Evolutionary conservation across 2,888 invertebrate genomes (phyloP).

Genomic region (Heliothis peltigera): DNA sequence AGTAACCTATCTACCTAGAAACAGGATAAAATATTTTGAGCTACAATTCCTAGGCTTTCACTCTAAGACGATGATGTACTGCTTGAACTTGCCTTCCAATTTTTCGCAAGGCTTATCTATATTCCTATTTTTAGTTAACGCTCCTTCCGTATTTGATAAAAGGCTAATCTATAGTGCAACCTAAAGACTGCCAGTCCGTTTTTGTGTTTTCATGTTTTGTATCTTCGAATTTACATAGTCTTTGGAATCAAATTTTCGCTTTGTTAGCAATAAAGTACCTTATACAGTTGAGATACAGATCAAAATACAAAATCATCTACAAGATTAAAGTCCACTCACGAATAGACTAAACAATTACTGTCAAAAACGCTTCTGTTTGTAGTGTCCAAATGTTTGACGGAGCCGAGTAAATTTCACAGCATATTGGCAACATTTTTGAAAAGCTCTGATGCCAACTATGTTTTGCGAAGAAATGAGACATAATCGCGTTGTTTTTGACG

Average conservation of each 20-base stretch:
- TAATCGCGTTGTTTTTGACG: conserved; percentile 11
- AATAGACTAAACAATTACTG: conserved; percentile 8
- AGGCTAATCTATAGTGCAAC: too few species aligned
- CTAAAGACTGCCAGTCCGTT: background rate
- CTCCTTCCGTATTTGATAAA: too few species aligned
- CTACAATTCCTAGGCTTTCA: too few species aligned
- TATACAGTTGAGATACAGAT: background rate
- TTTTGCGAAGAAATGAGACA: conserved; percentile 20
- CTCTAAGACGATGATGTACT: too few species aligned
- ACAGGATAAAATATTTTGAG: too few species aligned
- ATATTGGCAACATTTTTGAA: conserved; percentile 30
- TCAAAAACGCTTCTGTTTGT: background rate
- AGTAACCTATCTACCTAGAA: too few species aligned
- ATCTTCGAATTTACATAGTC: background rate
- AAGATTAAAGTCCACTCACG: background rate
- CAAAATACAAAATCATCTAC: background rate
- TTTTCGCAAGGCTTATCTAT: too few species aligned
- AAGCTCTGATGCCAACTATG: conserved; percentile 17
- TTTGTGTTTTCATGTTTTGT: background rate
- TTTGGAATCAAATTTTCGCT: background rate
- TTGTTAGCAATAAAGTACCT: background rate
- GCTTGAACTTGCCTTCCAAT: too few species aligned
- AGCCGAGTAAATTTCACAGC: conserved; percentile 2
- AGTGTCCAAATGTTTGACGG: conserved; percentile 6
- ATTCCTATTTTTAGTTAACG: too few species aligned